Conservation (phyloP, 1,140 invertebrate genomes). For the Drosophila nasuta region DNA sequence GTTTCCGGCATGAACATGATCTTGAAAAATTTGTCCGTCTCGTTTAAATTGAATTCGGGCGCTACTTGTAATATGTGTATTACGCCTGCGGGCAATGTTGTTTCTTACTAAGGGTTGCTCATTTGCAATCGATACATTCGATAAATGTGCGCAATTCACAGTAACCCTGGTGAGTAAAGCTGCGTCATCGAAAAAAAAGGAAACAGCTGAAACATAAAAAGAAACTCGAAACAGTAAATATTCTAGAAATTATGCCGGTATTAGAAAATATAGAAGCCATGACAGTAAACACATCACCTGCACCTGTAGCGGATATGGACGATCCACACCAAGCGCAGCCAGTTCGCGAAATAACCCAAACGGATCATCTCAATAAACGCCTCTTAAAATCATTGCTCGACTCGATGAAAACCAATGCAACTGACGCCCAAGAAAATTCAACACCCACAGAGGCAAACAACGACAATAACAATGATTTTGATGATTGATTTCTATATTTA, state of each 20-base stretch:
- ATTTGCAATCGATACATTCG: background rate
- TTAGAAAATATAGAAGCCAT: slow-evolving; percentile 61
- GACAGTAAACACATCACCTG: slow-evolving; percentile 53
- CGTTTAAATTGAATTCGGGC: slow-evolving; percentile 62
- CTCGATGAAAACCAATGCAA: slow-evolving; percentile 57
- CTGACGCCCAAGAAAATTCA: slow-evolving; percentile 23
- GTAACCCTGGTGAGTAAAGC: slow-evolving; percentile 24
- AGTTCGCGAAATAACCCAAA: slow-evolving; percentile 74
- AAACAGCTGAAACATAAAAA: background rate
- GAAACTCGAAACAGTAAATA: slow-evolving; percentile 15
- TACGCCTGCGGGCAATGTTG: slow-evolving; percentile 18
- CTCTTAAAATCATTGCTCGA: slow-evolving; percentile 72
- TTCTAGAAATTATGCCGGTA: slow-evolving; percentile 49
- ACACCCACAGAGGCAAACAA: slow-evolving; percentile 38
- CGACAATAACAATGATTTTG: slow-evolving; percentile 68
- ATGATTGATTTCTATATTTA: slow-evolving; percentile 66
- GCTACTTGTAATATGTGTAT: slow-evolving; percentile 15
- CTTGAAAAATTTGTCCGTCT: slow-evolving; percentile 22
- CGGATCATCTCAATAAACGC: slow-evolving; percentile 75
- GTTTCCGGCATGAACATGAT: slow-evolving; percentile 72
- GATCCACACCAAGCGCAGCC: slow-evolving; percentile 45
- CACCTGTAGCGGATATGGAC: slow-evolving; percentile 38
- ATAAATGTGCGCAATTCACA: background rate
- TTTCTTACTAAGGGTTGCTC: slow-evolving; percentile 5
- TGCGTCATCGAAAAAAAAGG: slow-evolving; percentile 7